A percentile compares a stretch with the other conserved stretches of the same genome.
phyloP scores from a whole-genome alignment of 2,797 vertebrate genomes.

The Sylvilagus floridanus region DNA sequence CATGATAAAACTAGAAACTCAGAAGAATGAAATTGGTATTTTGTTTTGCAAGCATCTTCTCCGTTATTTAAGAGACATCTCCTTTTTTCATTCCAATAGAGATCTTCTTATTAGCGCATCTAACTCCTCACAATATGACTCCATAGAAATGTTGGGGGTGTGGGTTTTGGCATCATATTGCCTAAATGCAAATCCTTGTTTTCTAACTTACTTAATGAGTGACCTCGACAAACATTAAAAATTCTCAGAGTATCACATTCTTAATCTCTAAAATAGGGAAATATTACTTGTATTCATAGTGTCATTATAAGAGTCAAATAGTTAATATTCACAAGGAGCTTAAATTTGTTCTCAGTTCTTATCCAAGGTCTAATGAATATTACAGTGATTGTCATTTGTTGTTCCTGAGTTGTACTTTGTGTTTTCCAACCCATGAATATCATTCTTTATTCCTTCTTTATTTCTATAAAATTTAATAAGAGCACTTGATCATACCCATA shows the following conservation, averaged over 20 bases:
- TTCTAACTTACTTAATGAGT: background rate
- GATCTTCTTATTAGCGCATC: no score
- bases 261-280: constrained; percentile 14
- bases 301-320: background rate
- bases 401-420: background rate
- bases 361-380: background rate
- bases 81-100: no score
- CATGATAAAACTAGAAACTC: no score
- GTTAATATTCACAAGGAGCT: background rate
- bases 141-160: background rate
- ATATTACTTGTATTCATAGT: background rate
- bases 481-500: background rate
- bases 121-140: background rate
- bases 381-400: background rate
- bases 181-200: constrained; percentile 22
- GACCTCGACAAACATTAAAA: background rate
- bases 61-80: no score
- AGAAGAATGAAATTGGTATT: no score
- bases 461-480: background rate
- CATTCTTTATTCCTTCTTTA: background rate
- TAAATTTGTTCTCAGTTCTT: background rate
- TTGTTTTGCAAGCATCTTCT: no score
- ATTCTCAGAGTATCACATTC: background rate
- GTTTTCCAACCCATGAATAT: background rate
- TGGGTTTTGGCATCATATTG: background rate